These are phyloP conservation scores for Drosophila gaucha DNA, from an alignment of 2,888 invertebrate species.

Conservation along the genomic window DNA sequence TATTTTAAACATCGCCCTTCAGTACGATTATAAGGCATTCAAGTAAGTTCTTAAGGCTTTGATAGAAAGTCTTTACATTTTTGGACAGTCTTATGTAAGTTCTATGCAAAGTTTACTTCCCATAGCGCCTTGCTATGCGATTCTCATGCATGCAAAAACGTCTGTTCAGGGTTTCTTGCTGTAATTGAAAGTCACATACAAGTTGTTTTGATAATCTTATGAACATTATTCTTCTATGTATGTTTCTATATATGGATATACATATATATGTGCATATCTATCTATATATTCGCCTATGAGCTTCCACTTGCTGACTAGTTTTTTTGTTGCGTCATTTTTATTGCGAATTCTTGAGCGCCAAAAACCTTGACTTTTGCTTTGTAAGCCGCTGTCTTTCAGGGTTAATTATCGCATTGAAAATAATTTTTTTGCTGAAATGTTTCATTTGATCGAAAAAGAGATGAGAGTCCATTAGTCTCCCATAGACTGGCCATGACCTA, in stretches of 20 bases:
- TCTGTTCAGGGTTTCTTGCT: too few species aligned
- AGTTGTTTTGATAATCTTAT: background rate
- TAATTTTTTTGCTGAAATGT: slow-evolving; percentile 16
- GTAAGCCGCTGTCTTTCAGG: slow-evolving; percentile 30
- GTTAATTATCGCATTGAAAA: slow-evolving; percentile 24
- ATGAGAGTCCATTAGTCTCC: slow-evolving; percentile 6
- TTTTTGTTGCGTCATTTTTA: slow-evolving; percentile 43
- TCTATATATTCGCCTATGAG: background rate
- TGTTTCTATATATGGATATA: background rate
- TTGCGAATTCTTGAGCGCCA: slow-evolving; percentile 35
- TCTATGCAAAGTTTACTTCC: background rate
- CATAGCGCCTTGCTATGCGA: background rate
- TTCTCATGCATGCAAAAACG: background rate
- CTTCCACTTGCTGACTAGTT: slow-evolving; percentile 20
- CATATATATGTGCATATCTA: background rate
- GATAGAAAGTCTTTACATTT: too few species aligned
- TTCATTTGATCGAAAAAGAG: background rate
- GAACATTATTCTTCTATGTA: background rate
- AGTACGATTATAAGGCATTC: background rate
- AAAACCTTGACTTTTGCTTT: slow-evolving; percentile 39
- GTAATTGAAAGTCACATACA: background rate
- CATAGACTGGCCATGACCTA: slow-evolving; percentile 36
- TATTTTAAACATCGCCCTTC: background rate
- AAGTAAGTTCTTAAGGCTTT: background rate
- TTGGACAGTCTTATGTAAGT: background rate